These are phyloP conservation scores for Bungarus multicinctus DNA, from an alignment of 2,113 vertebrate genomes.

Conservation along the genomic window DNA sequence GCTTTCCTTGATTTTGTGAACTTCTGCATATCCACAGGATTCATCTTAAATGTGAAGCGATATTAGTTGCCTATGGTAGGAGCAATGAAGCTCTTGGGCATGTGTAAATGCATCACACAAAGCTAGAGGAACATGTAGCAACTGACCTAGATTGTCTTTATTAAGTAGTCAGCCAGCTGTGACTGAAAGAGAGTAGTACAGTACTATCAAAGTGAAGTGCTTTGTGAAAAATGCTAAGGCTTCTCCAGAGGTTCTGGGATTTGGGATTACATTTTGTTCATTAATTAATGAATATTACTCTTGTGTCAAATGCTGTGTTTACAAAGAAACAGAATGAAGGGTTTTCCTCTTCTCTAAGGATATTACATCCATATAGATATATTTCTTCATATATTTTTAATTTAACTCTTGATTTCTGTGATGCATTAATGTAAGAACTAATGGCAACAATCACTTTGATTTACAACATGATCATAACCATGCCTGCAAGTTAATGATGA, in stretches of 20 bases:
- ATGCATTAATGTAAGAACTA: background rate
- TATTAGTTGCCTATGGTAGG: background rate
- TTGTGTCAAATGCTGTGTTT: background rate
- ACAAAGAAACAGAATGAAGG: background rate
- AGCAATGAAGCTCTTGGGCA: background rate
- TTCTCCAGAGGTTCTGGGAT: background rate
- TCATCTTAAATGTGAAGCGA: background rate
- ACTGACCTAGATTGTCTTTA: conserved; percentile 12
- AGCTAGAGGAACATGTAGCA: background rate
- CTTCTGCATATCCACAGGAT: background rate
- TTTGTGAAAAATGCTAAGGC: background rate
- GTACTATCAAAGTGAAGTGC: background rate
- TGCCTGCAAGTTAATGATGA: background rate
- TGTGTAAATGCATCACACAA: background rate
- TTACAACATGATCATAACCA: background rate
- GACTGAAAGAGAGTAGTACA: background rate
- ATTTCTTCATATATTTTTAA: background rate
- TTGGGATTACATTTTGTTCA: background rate
- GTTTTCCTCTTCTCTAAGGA: background rate
- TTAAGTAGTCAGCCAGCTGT: background rate
- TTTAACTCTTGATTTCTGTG: background rate
- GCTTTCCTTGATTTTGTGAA: background rate
- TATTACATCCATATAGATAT: background rate
- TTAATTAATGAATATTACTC: background rate
- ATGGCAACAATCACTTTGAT: background rate